Percentiles rank a stretch among this genome's conserved stretches.
Evolutionary conservation across 2,797 vertebrate species (phyloP).

Genomic region (Phyllotis vaccarum): DNA sequence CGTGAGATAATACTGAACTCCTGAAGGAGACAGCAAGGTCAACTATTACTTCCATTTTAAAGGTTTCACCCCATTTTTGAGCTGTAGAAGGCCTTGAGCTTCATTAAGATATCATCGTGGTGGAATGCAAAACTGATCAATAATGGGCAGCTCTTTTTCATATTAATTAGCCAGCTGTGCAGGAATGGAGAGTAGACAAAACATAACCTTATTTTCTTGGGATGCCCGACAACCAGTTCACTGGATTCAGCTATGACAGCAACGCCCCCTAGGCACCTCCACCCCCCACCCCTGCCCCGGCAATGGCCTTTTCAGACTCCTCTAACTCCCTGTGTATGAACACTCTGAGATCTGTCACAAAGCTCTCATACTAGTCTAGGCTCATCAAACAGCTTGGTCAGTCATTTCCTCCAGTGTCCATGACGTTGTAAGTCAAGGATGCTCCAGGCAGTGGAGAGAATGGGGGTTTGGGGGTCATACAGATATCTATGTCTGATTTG

Average conservation of each 20-base stretch:
- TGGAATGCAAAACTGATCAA: slow-evolving; percentile 75
- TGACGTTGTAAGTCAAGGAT: background rate
- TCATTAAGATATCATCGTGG: slow-evolving; percentile 77
- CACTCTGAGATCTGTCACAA: background rate
- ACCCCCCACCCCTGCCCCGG: background rate
- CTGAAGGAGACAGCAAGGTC: slow-evolving; percentile 80
- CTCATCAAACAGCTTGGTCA: background rate
- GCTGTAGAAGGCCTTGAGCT: slow-evolving; percentile 77
- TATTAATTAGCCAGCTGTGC: slow-evolving; percentile 78
- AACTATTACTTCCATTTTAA: slow-evolving; percentile 62
- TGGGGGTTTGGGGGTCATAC: background rate
- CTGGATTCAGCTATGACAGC: background rate
- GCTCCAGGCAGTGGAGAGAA: background rate
- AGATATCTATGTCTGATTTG: background rate
- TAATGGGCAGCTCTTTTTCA: slow-evolving; percentile 78
- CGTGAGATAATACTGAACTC: slow-evolving; percentile 64
- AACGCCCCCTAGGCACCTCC: background rate
- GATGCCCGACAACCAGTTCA: background rate
- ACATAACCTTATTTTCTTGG: background rate
- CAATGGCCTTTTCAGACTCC: background rate
- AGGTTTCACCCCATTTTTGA: slow-evolving; percentile 76
- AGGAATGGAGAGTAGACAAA: background rate
- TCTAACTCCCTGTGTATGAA: background rate
- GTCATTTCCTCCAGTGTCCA: background rate
- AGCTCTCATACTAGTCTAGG: background rate